These are phyloP conservation scores for Phytoseiulus persimilis DNA, from an alignment of 2,888 invertebrate genomes.

Conservation along the genomic window DNA sequence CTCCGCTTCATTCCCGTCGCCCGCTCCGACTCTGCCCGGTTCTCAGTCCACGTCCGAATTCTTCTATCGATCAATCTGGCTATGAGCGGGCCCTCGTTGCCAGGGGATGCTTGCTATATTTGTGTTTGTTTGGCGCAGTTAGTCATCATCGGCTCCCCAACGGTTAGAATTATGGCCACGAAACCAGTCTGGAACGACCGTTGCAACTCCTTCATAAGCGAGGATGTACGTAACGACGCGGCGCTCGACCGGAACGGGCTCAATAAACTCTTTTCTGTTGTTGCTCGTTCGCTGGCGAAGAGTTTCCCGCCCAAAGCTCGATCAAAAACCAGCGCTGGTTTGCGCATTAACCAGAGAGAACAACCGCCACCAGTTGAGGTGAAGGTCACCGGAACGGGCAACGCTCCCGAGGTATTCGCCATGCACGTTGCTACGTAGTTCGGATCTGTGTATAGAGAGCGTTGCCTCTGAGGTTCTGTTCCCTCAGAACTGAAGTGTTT, in stretches of 20 bases:
- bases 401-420: background rate
- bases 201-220: background rate
- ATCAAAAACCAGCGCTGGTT: background rate
- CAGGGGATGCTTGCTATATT: background rate
- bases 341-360: background rate
- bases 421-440: background rate
- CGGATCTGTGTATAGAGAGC: too few relatives aligned
- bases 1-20: background rate
- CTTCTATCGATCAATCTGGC: background rate
- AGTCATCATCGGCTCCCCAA: background rate
- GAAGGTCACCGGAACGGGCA: background rate
- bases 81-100: background rate
- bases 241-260: background rate
- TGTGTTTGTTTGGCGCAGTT: background rate
- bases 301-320: background rate
- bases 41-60: too few relatives aligned
- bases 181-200: background rate
- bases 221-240: background rate
- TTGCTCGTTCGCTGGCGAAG: background rate
- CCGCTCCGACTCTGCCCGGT: too few relatives aligned
- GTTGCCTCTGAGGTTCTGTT: too few relatives aligned
- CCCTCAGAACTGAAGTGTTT: too few relatives aligned
- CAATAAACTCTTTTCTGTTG: background rate
- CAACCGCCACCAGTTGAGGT: background rate
- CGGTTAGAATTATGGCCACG: background rate